These are phyloP conservation scores for Agrotis exclamationis DNA, from an alignment of 2,888 invertebrate species.

Conservation along the genomic window DNA sequence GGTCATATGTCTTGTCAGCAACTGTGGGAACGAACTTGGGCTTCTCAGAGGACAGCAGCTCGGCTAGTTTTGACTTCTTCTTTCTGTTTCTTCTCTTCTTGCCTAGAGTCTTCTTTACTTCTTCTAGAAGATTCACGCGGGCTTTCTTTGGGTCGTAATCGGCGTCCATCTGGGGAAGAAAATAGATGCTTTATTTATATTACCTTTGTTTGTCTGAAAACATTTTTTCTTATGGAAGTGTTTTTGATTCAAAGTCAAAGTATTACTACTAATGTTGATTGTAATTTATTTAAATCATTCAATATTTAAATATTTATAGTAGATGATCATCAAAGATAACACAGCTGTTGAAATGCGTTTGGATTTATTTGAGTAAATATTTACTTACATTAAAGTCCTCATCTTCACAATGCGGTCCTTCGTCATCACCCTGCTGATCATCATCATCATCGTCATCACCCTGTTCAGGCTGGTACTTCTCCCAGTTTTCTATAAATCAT, in stretches of 20 bases:
- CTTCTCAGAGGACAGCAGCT: slow-evolving; percentile 94
- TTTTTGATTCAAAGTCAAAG: too few relatives aligned
- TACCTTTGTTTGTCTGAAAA: too few relatives aligned
- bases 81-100: slow-evolving; percentile 91
- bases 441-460: slow-evolving; percentile 69
- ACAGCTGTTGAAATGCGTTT: background rate
- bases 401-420: slow-evolving; percentile 93
- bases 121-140: slow-evolving; percentile 89
- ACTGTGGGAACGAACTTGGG: slow-evolving; percentile 95
- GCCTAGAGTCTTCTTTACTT: slow-evolving; percentile 89
- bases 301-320: background rate
- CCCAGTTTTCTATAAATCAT: slow-evolving; percentile 92
- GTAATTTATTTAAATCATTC: too few relatives aligned
- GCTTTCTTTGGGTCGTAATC: slow-evolving; percentile 93
- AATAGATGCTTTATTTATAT: background rate
- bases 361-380: background rate
- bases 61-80: slow-evolving; percentile 94
- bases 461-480: slow-evolving; percentile 90
- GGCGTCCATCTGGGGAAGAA: slow-evolving; percentile 95
- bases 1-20: slow-evolving; percentile 94
- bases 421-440: slow-evolving; percentile 71
- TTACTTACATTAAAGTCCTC: slow-evolving; percentile 94
- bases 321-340: background rate
- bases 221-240: too few relatives aligned
- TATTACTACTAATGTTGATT: too few relatives aligned